These are phyloP conservation scores for Clarias pachynema DNA, from an alignment of 2,797 vertebrate species.

Conservation along the genomic window DNA sequence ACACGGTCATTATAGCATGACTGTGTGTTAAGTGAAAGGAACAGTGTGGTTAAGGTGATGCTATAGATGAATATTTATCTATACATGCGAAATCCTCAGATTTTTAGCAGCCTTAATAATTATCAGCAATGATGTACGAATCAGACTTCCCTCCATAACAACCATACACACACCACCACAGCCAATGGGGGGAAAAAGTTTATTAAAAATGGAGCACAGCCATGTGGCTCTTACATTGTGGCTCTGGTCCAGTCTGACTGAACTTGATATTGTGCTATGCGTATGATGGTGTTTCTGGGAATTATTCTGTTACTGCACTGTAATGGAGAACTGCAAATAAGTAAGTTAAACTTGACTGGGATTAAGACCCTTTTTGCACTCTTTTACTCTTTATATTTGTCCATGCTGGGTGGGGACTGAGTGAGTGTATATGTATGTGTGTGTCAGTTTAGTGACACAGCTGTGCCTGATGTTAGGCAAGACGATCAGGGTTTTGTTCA, in stretches of 20 bases:
- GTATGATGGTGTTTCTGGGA: conserved; percentile 27
- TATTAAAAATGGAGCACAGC: not conserved
- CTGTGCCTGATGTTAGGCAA: conserved; percentile 65
- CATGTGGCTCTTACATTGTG: conserved; percentile 6
- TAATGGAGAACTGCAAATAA: not conserved
- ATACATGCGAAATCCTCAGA: not conserved
- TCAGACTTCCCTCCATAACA: not conserved
- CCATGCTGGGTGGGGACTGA: not conserved
- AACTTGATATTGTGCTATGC: conserved; percentile 17
- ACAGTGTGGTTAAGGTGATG: not conserved
- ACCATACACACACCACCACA: not conserved
- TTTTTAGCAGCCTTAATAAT: not conserved
- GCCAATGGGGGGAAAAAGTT: not conserved
- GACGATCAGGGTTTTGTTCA: not conserved
- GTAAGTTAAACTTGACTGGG: not conserved
- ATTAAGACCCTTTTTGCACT: conserved; percentile 15
- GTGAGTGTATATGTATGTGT: conserved; percentile 25
- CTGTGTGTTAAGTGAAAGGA: not conserved
- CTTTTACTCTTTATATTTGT: conserved; percentile 15
- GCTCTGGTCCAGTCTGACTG: conserved; percentile 16
- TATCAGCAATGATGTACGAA: not conserved
- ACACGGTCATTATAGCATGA: not conserved
- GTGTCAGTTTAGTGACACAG: conserved; percentile 42
- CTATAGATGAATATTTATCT: not conserved
- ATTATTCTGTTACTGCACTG: conserved; percentile 6